phyloP scores from a whole-genome alignment of 2,113 vertebrate genomes.

The Chloroceryle aenea region DNA sequence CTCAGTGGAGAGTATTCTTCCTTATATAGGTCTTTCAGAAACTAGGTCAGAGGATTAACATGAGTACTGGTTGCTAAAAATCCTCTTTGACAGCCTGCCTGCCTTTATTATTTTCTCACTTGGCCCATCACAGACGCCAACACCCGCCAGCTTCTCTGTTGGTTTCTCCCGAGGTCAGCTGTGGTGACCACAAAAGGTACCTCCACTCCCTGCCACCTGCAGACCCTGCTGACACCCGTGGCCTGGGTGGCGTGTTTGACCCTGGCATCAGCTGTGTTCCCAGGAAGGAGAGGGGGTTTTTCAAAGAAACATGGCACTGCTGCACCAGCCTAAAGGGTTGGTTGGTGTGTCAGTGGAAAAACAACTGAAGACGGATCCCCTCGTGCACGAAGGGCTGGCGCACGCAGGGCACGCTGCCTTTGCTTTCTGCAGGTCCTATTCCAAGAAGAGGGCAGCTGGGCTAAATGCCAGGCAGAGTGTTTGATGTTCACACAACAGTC shows the following conservation, averaged over 20 bases:
- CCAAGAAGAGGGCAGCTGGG: background rate
- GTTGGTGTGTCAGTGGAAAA: background rate
- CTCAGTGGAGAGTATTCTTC: constrained; percentile 63
- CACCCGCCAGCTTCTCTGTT: background rate
- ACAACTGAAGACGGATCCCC: background rate
- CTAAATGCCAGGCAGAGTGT: background rate
- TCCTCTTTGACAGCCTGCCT: constrained; percentile 57
- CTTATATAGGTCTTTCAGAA: constrained; percentile 68
- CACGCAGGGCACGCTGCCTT: accelerated
- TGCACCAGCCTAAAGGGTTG: accelerated
- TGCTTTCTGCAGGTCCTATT: background rate
- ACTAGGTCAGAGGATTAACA: constrained; percentile 66
- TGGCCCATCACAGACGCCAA: background rate
- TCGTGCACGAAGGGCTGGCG: accelerated
- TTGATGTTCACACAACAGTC: background rate
- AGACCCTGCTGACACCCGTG: background rate
- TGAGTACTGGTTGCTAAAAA: constrained; percentile 33
- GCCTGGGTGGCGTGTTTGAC: accelerated
- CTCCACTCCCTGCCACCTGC: background rate
- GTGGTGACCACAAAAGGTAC: background rate
- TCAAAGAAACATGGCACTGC: background rate
- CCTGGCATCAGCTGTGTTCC: background rate
- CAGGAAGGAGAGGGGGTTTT: background rate
- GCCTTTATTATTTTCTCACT: constrained; percentile 27
- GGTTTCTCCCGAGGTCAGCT: background rate